Conservation (phyloP, 1,140 invertebrate species). For the Ruditapes philippinarum region DNA sequence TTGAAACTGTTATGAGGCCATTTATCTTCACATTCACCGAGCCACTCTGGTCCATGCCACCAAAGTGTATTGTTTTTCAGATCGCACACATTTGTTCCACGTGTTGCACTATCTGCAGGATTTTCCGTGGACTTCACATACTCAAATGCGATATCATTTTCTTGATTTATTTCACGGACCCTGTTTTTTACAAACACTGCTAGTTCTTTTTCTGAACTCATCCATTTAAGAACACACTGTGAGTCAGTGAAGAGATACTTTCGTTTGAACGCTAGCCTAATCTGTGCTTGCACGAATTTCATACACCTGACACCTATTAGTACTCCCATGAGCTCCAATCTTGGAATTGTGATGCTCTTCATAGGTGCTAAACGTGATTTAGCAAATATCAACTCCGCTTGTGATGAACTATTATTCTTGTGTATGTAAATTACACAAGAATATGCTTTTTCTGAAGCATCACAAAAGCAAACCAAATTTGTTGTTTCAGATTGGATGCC, state of each 20-base stretch:
- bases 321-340: background rate
- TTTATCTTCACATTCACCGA: background rate
- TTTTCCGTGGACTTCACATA: constrained; percentile 27
- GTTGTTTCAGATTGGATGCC: background rate
- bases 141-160: background rate
- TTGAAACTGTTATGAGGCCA: background rate
- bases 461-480: too few relatives aligned
- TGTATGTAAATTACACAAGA: too few relatives aligned
- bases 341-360: background rate
- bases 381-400: too few relatives aligned
- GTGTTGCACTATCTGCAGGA: constrained; percentile 24
- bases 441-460: too few relatives aligned
- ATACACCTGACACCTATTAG: background rate
- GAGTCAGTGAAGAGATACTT: background rate
- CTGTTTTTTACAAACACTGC: constrained; percentile 27
- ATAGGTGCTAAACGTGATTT: background rate
- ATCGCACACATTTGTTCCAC: background rate
- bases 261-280: background rate
- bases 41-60: constrained; percentile 25
- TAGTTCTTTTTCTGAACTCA: background rate
- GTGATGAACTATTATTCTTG: too few relatives aligned
- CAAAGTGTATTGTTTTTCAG: background rate
- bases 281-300: background rate
- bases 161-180: background rate
- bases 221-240: background rate